Conservation (phyloP, 2,888 invertebrate species). For the Opisthograptis luteolata region DNA sequence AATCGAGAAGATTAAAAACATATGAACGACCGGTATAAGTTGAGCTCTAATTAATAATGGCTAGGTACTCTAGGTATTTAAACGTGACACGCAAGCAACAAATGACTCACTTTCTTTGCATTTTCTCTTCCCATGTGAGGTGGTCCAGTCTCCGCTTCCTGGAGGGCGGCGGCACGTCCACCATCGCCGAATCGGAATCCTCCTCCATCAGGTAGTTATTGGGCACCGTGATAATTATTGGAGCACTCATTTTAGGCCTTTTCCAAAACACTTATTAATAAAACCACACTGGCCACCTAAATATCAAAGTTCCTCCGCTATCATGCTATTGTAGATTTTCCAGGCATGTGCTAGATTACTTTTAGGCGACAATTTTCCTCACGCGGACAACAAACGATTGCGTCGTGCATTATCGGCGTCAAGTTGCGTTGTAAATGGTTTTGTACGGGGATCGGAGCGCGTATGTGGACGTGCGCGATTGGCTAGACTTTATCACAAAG, state of each 20-base stretch:
- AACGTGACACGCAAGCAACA: slow-evolving; percentile 57
- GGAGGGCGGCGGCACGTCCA: slow-evolving; percentile 66
- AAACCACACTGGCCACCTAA: slow-evolving; percentile 50
- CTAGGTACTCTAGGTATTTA: too few species aligned
- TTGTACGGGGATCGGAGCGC: slow-evolving; percentile 53
- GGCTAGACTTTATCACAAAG: slow-evolving; percentile 53
- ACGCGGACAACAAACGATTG: slow-evolving; percentile 58
- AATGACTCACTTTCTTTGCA: slow-evolving; percentile 91
- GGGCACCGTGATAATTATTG: slow-evolving; percentile 80
- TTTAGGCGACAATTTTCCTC: slow-evolving; percentile 59
- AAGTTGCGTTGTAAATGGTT: slow-evolving; percentile 56
- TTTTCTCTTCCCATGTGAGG: slow-evolving; percentile 93
- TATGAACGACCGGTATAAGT: slow-evolving; percentile 5
- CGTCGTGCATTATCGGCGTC: slow-evolving; percentile 73
- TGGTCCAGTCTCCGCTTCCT: slow-evolving; percentile 92
- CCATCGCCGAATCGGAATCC: slow-evolving; percentile 61
- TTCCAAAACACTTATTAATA: slow-evolving; percentile 46
- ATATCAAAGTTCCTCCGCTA: slow-evolving; percentile 53
- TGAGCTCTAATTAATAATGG: slow-evolving; percentile 11
- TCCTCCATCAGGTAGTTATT: slow-evolving; percentile 75
- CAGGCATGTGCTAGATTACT: slow-evolving; percentile 57
- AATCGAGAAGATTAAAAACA: too few species aligned
- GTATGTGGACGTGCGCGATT: slow-evolving; percentile 71
- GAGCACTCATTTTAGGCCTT: slow-evolving; percentile 73
- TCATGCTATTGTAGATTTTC: slow-evolving; percentile 58